These are phyloP conservation scores for Lasioglossum albipes DNA, from an alignment of 1,140 invertebrate species.

Conservation along the genomic window DNA sequence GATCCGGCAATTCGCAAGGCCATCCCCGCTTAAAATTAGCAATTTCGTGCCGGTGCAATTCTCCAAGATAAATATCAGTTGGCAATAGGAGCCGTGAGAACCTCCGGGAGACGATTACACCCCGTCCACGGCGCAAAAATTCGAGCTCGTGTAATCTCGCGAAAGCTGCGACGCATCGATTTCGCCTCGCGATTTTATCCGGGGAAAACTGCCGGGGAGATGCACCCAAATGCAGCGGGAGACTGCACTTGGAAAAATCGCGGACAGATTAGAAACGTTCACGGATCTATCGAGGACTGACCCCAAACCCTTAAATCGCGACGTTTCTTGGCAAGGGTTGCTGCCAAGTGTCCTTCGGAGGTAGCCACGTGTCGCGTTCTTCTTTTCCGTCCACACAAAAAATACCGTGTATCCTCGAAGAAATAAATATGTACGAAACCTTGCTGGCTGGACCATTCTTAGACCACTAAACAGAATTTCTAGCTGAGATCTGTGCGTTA, in stretches of 20 bases:
- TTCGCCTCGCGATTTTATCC: not conserved
- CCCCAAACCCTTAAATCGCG: conserved; percentile 34
- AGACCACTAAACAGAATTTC: too few relatives aligned
- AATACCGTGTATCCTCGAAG: too few relatives aligned
- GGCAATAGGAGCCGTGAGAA: not conserved
- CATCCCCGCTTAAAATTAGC: conserved; percentile 12
- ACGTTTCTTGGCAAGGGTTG: conserved; percentile 39
- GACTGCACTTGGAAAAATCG: conserved; percentile 16
- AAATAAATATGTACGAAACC: too few relatives aligned
- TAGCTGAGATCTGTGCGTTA: too few relatives aligned
- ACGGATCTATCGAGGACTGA: not conserved
- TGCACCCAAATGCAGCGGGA: not conserved
- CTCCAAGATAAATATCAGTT: conserved; percentile 20
- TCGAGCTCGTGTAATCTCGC: not conserved
- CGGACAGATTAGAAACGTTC: conserved; percentile 19
- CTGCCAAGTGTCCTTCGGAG: conserved; percentile 23
- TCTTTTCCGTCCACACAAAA: not conserved
- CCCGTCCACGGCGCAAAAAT: not conserved
- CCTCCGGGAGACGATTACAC: not conserved
- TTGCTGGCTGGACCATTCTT: too few relatives aligned
- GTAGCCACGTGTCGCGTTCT: not conserved
- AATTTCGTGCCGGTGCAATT: conserved; percentile 4
- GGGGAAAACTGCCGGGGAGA: not conserved
- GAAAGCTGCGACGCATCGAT: not conserved
- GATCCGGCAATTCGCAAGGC: not conserved